A percentile compares a stretch with the other conserved stretches of the same genome.
Conservation (phyloP, 2,888 invertebrate species). For the Mamestra brassicae region DNA sequence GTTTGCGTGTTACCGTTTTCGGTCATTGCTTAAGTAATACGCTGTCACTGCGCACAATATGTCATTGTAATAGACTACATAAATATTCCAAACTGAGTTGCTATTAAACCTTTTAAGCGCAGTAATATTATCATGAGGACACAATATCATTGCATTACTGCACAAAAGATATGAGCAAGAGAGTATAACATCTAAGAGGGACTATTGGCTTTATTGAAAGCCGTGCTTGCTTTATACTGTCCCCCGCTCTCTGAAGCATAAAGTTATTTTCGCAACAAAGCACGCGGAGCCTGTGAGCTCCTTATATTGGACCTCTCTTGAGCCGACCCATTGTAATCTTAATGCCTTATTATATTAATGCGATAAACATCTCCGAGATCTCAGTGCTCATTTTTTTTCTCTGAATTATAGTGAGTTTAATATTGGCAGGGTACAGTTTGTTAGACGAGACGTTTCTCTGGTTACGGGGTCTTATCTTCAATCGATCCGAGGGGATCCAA, state of each 20-base stretch:
- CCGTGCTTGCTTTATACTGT: conserved; percentile 83
- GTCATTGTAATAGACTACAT: conserved; percentile 60
- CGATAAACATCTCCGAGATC: conserved; percentile 89
- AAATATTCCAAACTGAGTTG: conserved; percentile 61
- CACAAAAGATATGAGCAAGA: conserved; percentile 84
- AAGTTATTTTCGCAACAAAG: conserved; percentile 91
- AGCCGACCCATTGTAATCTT: conserved; percentile 90
- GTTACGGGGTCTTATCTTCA: conserved; percentile 82
- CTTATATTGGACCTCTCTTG: conserved; percentile 90
- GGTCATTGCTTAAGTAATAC: conserved; percentile 67
- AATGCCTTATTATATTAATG: conserved; percentile 91
- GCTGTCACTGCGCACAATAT: conserved; percentile 60
- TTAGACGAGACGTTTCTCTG: conserved; percentile 79
- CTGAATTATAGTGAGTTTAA: conserved; percentile 82
- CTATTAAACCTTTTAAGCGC: conserved; percentile 63
- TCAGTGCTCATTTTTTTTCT: conserved; percentile 81
- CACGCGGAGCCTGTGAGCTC: conserved; percentile 85
- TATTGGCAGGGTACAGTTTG: conserved; percentile 82
- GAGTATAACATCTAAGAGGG: conserved; percentile 80
- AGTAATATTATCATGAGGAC: conserved; percentile 66
- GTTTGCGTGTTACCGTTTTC: conserved; percentile 70
- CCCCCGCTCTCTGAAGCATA: conserved; percentile 86
- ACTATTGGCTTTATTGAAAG: conserved; percentile 88
- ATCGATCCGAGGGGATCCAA: conserved; percentile 81
- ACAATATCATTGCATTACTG: conserved; percentile 83